These are phyloP conservation scores for Trachops cirrhosus DNA, from an alignment of 2,797 vertebrate species.

Conservation along the genomic window DNA sequence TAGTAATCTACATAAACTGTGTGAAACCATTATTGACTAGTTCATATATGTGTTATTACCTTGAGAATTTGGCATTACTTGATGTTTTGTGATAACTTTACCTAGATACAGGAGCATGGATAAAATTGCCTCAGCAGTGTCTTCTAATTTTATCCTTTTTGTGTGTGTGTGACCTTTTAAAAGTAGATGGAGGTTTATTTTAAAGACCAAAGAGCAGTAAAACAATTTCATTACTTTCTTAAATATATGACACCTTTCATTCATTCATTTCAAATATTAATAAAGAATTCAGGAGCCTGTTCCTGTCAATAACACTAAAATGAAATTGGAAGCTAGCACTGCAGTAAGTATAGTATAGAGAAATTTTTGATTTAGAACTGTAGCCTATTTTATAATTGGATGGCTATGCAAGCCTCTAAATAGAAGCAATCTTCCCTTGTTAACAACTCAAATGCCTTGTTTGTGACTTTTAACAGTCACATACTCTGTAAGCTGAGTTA, in stretches of 20 bases:
- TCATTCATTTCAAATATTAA: conserved; percentile 20
- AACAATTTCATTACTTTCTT: neutral
- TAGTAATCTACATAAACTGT: neutral
- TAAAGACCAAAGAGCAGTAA: neutral
- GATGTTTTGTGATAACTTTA: neutral
- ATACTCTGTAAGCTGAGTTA: conserved; percentile 29
- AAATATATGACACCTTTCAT: neutral
- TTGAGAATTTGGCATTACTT: neutral
- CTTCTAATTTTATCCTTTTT: neutral
- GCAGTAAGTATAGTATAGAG: neutral
- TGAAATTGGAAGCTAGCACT: neutral
- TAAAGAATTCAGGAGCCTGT: neutral
- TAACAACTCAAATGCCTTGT: conserved; percentile 43
- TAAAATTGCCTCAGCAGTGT: neutral
- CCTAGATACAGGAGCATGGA: neutral
- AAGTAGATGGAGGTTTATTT: neutral
- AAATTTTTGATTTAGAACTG: neutral
- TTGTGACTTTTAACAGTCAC: conserved; percentile 51
- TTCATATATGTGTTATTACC: neutral
- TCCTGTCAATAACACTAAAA: neutral
- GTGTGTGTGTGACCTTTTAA: neutral
- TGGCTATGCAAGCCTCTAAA: neutral
- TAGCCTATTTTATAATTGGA: neutral
- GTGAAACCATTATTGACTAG: neutral
- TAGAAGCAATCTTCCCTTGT: conserved; percentile 23